These are phyloP conservation scores for Pungitius pungitius DNA, from an alignment of 2,113 vertebrate species.

Conservation along the genomic window DNA sequence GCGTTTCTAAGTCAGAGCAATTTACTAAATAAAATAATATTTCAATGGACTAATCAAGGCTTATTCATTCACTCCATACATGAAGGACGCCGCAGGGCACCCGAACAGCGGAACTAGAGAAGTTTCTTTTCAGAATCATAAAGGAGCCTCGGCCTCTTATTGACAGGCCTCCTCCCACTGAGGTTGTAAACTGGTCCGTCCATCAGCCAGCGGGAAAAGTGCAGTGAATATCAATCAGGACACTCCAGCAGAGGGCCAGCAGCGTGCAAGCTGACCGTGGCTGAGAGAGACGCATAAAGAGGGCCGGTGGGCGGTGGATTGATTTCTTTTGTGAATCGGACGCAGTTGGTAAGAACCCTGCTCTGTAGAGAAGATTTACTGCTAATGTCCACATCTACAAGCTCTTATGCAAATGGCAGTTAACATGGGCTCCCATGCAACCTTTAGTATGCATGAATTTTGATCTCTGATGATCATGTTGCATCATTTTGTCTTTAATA, in stretches of 20 bases:
- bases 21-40: background rate
- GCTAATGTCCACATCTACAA: background rate
- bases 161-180: constrained; percentile 54
- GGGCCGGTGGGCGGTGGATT: constrained; percentile 18
- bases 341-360: constrained; percentile 14
- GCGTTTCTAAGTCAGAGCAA: background rate
- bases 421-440: background rate
- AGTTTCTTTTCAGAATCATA: constrained; percentile 31
- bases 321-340: background rate
- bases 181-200: constrained; percentile 55
- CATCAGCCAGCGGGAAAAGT: constrained; percentile 43
- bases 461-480: background rate
- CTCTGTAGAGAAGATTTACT: constrained; percentile 1
- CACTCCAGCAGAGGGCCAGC: constrained; percentile 7
- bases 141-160: constrained; percentile 30
- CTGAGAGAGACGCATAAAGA: constrained; percentile 17
- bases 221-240: constrained; percentile 61
- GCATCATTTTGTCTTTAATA: background rate
- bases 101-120: constrained; percentile 25
- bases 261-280: constrained; percentile 37
- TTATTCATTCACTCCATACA: background rate
- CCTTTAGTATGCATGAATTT: background rate
- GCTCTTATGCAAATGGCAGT: background rate
- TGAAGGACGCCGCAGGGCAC: background rate
- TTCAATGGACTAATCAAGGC: background rate